Conservation (phyloP, 2,888 invertebrate species). For the Cryptus armator region DNA sequence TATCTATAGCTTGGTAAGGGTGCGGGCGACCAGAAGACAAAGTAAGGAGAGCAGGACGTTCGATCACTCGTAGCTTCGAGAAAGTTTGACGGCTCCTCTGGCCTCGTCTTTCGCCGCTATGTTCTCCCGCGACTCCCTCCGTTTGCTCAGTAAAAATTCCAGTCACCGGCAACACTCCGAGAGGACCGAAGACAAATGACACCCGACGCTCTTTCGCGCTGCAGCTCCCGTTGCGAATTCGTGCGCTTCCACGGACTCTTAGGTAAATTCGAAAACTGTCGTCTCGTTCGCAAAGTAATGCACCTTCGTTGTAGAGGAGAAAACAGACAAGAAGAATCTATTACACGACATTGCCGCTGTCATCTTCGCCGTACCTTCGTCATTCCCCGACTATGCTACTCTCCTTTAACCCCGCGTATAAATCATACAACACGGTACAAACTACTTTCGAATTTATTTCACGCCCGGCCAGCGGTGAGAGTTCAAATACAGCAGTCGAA, state of each 20-base stretch:
- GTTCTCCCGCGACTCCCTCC: constrained; percentile 24
- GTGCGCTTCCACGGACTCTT: constrained; percentile 58
- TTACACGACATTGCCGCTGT: constrained; percentile 58
- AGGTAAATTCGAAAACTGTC: constrained; percentile 70
- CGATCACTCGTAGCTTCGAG: constrained; percentile 60
- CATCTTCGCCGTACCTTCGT: constrained; percentile 46
- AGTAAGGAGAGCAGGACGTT: constrained; percentile 48
- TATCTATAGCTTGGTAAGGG: constrained; percentile 1
- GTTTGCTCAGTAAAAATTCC: constrained; percentile 61
- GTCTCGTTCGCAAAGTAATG: constrained; percentile 65
- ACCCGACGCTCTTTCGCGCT: constrained; percentile 45
- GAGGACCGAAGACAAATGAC: constrained; percentile 66
- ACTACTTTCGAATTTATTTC: constrained; percentile 54
- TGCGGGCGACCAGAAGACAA: constrained; percentile 41
- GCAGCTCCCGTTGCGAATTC: constrained; percentile 25
- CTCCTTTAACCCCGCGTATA: constrained; percentile 45
- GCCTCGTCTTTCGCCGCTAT: constrained; percentile 37
- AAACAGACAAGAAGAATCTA: constrained; percentile 65
- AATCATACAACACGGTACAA: constrained; percentile 43
- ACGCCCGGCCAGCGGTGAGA: not conserved
- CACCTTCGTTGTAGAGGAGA: constrained; percentile 45
- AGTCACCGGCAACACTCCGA: constrained; percentile 51
- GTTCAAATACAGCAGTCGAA: too few species aligned
- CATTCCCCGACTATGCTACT: constrained; percentile 46
- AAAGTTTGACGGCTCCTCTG: constrained; percentile 62